Evolutionary conservation across 23 tunicate genomes (phyloP), one percentile per base, ranked within the genome.

Genomic region (Ciona savignyi): DNA sequence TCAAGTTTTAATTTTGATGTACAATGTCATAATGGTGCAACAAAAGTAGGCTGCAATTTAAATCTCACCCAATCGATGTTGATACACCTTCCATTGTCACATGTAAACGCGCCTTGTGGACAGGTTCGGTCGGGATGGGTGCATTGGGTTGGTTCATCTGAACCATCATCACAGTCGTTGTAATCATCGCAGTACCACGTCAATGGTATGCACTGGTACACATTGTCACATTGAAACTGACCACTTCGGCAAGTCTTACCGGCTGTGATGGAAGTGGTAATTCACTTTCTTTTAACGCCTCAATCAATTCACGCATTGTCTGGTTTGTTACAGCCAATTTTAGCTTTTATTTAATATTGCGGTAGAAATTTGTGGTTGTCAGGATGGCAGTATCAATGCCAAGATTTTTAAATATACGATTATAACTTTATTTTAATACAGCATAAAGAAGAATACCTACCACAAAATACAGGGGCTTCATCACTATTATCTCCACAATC

Each of bases 71-170:
- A 88, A 66, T 63, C 80, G 19, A 33, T 4, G 34, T 72, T 25
- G 66, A 88, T 88, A 70, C 96, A 88, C 65, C 84, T 66, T 34
- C 96, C 96, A 60, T 88, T 88, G 61, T 88, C 86, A 61, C 96
- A 88, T 60, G 65, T 77, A 34, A 72, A 88, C 20, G 84, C 23
- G 1, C 77, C 87, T 20, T 35, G 29, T 2, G 96, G 96, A 62
- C 96, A 88, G 2, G 87, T 77, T 21, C 19, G 61, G 22, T 56
- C 66, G 4, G 60, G 62, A 24, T 62, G 48, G 22, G 28, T 67
- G 30, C 96, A 88, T 25, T 25, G 60, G 33, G 33, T 74, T 3
- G 95, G 86, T 67, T 88, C 96, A 35, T 88, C 96, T 4, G 84
- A 70, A 4, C 76, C 77, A 61, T 82, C 87, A 20, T 26, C 65